Evolutionary conservation across 2,888 invertebrate genomes (phyloP).

Genomic region (Heterodera filipjevi): DNA sequence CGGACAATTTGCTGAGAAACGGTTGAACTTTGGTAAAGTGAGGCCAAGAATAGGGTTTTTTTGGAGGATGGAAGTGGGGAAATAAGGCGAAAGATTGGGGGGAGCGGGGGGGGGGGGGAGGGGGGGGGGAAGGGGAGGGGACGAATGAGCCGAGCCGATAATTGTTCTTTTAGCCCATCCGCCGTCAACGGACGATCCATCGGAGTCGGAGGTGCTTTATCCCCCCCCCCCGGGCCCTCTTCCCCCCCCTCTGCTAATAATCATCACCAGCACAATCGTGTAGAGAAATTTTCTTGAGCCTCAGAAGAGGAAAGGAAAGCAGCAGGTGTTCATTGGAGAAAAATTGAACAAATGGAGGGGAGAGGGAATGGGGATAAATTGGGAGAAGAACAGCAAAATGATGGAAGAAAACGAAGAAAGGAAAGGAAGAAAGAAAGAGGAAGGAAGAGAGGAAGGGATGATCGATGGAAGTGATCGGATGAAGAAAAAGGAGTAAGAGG

Average conservation of each 20-base stretch:
- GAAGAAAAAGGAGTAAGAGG: not conserved
- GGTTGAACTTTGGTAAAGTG: not conserved
- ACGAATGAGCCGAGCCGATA: not conserved
- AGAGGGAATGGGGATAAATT: not conserved
- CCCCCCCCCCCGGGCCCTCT: too few relatives aligned
- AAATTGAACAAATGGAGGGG: not conserved
- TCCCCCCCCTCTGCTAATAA: not conserved
- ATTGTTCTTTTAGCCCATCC: conserved; percentile 8
- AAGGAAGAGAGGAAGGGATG: not conserved
- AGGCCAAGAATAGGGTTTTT: not conserved
- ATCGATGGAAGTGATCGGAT: not conserved
- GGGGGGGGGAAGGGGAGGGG: not conserved
- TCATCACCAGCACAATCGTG: not conserved
- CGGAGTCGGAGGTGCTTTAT: not conserved
- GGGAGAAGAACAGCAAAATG: not conserved
- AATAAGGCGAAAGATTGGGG: not conserved
- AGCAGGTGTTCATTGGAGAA: conserved; percentile 5
- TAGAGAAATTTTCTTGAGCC: not conserved
- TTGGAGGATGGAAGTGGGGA: not conserved
- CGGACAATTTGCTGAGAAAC: not conserved
- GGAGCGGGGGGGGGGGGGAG: not conserved
- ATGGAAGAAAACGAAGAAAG: not conserved
- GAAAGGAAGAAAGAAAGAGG: not conserved
- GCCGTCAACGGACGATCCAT: not conserved
- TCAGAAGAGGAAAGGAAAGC: not conserved